phyloP scores from a whole-genome alignment of 2,113 vertebrate species.

The Gasterosteus aculeatus region DNA sequence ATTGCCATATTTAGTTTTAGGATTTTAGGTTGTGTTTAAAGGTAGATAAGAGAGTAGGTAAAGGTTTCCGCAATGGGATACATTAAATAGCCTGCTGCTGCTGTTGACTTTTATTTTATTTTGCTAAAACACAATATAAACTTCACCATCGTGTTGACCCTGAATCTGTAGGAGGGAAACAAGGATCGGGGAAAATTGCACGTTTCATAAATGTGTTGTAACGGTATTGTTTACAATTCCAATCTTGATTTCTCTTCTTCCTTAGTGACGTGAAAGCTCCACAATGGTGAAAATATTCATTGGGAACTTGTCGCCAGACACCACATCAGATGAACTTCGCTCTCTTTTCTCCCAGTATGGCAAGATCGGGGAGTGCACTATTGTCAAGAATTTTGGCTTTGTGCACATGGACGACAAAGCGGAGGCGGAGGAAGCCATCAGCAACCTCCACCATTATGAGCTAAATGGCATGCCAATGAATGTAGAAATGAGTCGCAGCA shows the following conservation, averaged over 20 bases:
- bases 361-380: constrained; percentile 93
- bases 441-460: constrained; percentile 93
- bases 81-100: neutral
- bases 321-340: constrained; percentile 91
- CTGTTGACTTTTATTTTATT: neutral
- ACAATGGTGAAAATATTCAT: constrained; percentile 97
- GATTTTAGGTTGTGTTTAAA: neutral
- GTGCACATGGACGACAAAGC: constrained; percentile 94
- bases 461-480: constrained; percentile 94
- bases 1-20: neutral
- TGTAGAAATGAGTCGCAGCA: constrained; percentile 93
- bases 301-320: constrained; percentile 92
- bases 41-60: neutral
- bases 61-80: neutral
- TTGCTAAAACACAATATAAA: too few species aligned
- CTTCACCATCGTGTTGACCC: too few species aligned
- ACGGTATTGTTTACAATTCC: neutral
- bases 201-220: neutral
- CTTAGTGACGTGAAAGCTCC: constrained; percentile 52
- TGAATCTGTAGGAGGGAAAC: too few species aligned
- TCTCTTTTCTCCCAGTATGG: constrained; percentile 95
- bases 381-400: constrained; percentile 97
- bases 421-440: constrained; percentile 91
- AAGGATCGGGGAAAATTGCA: neutral
- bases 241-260: neutral